Evolutionary conservation across 2,797 vertebrate genomes (phyloP), one percentile per base, ranked within the genome.

Genomic region (Rhadinocentrus ornatus): DNA sequence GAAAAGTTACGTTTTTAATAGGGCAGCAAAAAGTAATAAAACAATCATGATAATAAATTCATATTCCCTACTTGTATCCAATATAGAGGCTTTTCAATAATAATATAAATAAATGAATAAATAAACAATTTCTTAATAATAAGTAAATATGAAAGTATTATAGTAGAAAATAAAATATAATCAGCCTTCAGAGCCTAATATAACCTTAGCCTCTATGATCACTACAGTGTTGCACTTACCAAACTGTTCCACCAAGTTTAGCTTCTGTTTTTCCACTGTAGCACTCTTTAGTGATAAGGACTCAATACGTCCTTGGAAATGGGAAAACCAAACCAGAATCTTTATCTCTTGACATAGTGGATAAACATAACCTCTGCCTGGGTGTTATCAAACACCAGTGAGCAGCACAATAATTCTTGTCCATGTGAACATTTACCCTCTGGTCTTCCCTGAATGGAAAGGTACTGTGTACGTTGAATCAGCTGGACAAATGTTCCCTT

Each of bases 331-430:
- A 86, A 81, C 68, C 77, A 56, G 59, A 87, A 89, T 90, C 74
- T 78, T 93, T 91, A 93, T 93, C 90, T 90, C 63, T 65, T 26
- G 78, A 91, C 86, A 88, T 77, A 85, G 87, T 80, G 84, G 89
- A 88, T 91, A 85, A 90, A 89, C 89, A 77, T 87, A 82, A 90
- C 89, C 87, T 84, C 79, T 82, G 71, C 77, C 76, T 75, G 80
- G 70, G 71, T 83, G 84, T 91, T 92, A 92, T 93, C 90, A 88
- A 76, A 86, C 75, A 74, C 62, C 75, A 75, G 60, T 71, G 81
- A 85, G 74, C 84, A 62, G 59, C 58, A 71, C 78, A 83, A 75
- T 86, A 86, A 86, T 89, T 91, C 78, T 87, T 73, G 74, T 77
- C 82, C 79, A 63, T 81, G 84, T 71, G 74, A 81, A 83, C 82